Percentiles rank a stretch among this genome's conserved stretches.
phyloP scores from a whole-genome alignment of 2,888 invertebrate genomes.

The Drosophila vallismaia region DNA sequence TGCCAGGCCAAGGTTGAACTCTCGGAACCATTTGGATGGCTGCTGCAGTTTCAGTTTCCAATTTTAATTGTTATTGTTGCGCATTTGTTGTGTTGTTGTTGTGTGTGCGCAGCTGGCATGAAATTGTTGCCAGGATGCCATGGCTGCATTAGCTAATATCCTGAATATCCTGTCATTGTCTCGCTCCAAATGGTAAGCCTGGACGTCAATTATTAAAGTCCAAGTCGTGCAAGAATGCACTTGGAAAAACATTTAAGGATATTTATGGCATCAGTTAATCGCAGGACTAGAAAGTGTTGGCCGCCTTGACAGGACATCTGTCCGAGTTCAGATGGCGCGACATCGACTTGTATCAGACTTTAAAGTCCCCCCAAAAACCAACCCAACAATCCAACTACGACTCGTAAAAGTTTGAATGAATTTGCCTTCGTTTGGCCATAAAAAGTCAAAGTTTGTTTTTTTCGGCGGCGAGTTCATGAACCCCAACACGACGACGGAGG shows the following conservation, averaged over 20 bases:
- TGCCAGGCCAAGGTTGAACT: constrained; percentile 43
- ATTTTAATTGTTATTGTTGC: constrained; percentile 76
- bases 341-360: constrained; percentile 46
- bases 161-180: constrained; percentile 40
- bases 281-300: constrained; percentile 15
- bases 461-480: constrained; percentile 69
- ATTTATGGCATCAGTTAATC: background rate
- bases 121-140: constrained; percentile 70
- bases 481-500: constrained; percentile 39
- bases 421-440: constrained; percentile 56
- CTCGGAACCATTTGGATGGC: constrained; percentile 15
- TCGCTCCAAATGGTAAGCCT: constrained; percentile 21
- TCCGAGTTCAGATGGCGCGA: constrained; percentile 29
- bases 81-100: constrained; percentile 64
- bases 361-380: constrained; percentile 46
- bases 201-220: constrained; percentile 45
- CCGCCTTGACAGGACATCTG: constrained; percentile 48
- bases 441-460: constrained; percentile 71
- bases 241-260: constrained; percentile 25
- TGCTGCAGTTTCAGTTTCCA: constrained; percentile 61
- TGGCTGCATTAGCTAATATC: constrained; percentile 68
- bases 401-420: constrained; percentile 50
- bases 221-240: constrained; percentile 6
- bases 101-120: constrained; percentile 68
- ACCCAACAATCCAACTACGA: constrained; percentile 20